Base-by-base conservation (phyloP, 2,888 invertebrate species). In the Tineola bisselliella region DNA sequence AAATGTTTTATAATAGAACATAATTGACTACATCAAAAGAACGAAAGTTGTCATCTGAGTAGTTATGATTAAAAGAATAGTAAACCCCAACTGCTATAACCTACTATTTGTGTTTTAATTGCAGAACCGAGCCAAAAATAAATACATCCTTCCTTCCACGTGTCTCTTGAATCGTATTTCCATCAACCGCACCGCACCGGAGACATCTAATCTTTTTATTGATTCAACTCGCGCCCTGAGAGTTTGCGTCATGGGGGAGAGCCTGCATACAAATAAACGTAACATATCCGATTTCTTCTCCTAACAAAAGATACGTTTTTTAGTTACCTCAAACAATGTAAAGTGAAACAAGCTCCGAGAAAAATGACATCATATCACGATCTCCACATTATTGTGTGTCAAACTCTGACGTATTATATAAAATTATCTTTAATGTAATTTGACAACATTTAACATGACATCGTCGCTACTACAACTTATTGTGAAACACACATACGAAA, bases 221-320 rank as follows among this genome's bases (percentile, higher is more conserved):
- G 58, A 58, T 58, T 58, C 58, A 15, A 17, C 58, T 58, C 33
- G 33, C 33, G 58, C 58, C 33, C 17, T 13, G 33, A 19, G 33
- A 17, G 13, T 33, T 31, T 33, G 33, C 58, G 58, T 30, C 18
- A 18, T 48, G 58, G 15, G 19, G 25, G 31, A 58, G 33, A 58
- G n/a, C 58, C 33, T 58, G 58, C 58, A 33, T 58, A 58, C 31
- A 58, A 58, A 58, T 54, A 58, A n/a, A 30, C 11, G 58, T 30
- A 31, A 15, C 58, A 13, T 58, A 58, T 58, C 58, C 58, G 58
- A 58, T 58, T 58, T 58, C 33, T 58, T 58, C 15, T 33, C 33
- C 8, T n/a, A 25, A 58, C 31, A 19, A 48, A 48, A 48, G 2
- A 15, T 48, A 48, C 48, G 10, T 48, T 48, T 17, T 48, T 15